Percentiles rank a stretch among this genome's conserved stretches.
Conservation (phyloP, 1,140 invertebrate species). For the Bilobella aurantiaca region DNA sequence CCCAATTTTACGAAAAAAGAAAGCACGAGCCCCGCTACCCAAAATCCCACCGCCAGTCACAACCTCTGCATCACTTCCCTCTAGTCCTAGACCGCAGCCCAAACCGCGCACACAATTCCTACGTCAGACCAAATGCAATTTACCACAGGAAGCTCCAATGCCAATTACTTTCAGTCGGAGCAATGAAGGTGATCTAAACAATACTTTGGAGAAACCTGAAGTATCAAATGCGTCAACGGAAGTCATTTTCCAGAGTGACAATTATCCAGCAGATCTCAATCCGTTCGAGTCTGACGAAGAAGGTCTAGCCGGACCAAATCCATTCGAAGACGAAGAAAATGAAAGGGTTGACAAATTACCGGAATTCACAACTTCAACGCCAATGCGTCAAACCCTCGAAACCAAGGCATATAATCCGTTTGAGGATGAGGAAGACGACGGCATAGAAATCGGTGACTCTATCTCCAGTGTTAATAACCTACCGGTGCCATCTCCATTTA, state of each 20-base stretch:
- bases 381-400: not conserved
- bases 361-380: not conserved
- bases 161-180: no score
- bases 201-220: no score
- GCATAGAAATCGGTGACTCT: conserved; percentile 30
- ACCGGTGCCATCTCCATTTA: not conserved
- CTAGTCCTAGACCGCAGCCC: not conserved
- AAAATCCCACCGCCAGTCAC: not conserved
- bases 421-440: conserved; percentile 50
- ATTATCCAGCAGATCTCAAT: conserved; percentile 67
- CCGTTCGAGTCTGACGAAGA: conserved; percentile 45
- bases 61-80: not conserved
- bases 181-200: no score
- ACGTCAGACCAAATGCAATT: no score
- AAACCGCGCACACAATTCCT: not conserved
- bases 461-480: conserved; percentile 11
- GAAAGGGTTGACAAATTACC: conserved; percentile 38
- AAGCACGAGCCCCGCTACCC: conserved; percentile 9
- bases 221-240: not conserved
- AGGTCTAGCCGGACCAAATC: conserved; percentile 30
- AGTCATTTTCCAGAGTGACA: conserved; percentile 25
- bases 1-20: not conserved
- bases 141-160: no score
- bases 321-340: conserved; percentile 53
- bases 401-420: conserved; percentile 28